Conservation (phyloP, 2,113 vertebrate genomes). For the Mungos mungo region DNA sequence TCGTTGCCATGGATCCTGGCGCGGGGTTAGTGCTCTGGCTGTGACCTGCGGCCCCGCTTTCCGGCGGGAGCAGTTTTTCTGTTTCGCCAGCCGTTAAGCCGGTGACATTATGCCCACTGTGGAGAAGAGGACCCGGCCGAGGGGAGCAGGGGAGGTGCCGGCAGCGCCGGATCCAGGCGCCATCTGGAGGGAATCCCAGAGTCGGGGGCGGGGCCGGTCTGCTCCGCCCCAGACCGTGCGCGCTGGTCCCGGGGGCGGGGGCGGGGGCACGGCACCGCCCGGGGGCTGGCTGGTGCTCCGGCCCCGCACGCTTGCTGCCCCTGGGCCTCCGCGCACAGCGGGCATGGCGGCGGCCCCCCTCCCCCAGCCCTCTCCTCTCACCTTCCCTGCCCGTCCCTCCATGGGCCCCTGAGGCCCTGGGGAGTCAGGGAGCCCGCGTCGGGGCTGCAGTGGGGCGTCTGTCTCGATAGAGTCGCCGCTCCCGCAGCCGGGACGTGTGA, state of each 20-base stretch:
- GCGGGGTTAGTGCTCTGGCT: rapidly evolving
- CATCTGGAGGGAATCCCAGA: not conserved
- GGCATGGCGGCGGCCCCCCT: too few species aligned
- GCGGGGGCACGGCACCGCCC: rapidly evolving
- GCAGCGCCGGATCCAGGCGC: not conserved
- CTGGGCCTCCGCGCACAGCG: too few species aligned
- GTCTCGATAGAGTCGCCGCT: not conserved
- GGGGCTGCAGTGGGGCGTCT: not conserved
- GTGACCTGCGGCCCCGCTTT: not conserved
- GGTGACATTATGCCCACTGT: not conserved
- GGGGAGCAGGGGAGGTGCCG: not conserved
- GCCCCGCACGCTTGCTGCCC: not conserved
- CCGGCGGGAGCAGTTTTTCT: too few species aligned
- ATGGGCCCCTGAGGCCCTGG: not conserved
- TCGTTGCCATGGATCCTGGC: not conserved
- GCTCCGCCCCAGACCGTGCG: not conserved
- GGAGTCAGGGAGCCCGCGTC: rapidly evolving
- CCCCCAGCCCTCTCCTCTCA: not conserved
- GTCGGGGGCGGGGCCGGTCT: not conserved
- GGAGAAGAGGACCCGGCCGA: not conserved
- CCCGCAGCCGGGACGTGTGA: not conserved
- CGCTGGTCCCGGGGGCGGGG: not conserved
- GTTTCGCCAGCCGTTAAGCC: not conserved
- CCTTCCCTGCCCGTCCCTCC: too few species aligned
- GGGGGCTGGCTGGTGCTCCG: rapidly evolving